These are phyloP conservation scores for Eumaeus atala DNA, from an alignment of 1,140 invertebrate species.

Conservation along the genomic window DNA sequence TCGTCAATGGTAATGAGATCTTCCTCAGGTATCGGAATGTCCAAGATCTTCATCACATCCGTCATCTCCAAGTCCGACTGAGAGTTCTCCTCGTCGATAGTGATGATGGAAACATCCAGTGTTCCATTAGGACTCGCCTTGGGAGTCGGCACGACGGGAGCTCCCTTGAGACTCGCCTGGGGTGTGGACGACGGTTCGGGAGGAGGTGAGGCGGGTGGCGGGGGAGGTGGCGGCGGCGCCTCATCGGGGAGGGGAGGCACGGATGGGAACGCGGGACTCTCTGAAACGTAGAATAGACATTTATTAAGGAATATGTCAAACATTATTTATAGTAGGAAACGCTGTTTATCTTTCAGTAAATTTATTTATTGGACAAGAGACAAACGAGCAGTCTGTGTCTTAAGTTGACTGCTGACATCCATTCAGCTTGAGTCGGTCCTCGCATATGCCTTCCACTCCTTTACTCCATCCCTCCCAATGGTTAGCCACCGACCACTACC, in stretches of 20 bases:
- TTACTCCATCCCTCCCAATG: no score
- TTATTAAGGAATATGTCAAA: slow-evolving; percentile 1
- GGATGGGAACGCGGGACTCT: slow-evolving; percentile 57
- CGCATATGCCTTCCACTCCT: no score
- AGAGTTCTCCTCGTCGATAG: slow-evolving; percentile 14
- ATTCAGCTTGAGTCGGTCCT: no score
- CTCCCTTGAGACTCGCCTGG: neutral
- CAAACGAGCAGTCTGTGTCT: no score
- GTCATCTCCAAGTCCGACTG: slow-evolving; percentile 33
- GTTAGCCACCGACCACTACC: no score
- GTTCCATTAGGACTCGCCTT: slow-evolving; percentile 8
- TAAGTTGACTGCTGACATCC: no score
- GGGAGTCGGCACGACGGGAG: neutral
- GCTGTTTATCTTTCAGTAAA: no score
- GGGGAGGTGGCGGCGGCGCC: slow-evolving; percentile 46
- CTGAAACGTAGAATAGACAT: slow-evolving; percentile 27
- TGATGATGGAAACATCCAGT: neutral
- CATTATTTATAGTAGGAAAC: no score
- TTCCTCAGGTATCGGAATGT: slow-evolving; percentile 44
- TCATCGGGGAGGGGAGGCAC: slow-evolving; percentile 75
- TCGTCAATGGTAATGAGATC: slow-evolving; percentile 41
- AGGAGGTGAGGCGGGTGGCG: slow-evolving; percentile 52
- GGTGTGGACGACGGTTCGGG: neutral
- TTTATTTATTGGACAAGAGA: no score
- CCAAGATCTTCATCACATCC: slow-evolving; percentile 33